Conservation (phyloP, 2,888 invertebrate genomes). For the Troides helena region DNA sequence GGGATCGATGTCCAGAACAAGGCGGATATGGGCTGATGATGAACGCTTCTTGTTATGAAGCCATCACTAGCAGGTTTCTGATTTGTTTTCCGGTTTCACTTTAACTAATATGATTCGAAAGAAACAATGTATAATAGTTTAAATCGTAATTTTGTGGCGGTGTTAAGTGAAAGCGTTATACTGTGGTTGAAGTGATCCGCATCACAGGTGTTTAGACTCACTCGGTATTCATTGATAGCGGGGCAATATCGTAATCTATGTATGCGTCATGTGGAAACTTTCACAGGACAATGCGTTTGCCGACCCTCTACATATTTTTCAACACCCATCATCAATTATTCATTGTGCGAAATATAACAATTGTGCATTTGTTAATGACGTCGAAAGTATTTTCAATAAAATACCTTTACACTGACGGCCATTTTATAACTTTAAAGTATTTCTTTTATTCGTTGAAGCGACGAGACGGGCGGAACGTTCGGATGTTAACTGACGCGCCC, state of each 20-base stretch:
- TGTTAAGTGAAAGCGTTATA: neutral
- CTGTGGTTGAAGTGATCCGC: neutral
- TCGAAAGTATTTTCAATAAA: neutral
- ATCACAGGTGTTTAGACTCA: conserved; percentile 1
- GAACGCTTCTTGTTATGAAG: too few species aligned
- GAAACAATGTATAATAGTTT: too few species aligned
- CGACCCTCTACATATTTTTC: neutral
- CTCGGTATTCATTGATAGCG: neutral
- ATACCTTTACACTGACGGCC: neutral
- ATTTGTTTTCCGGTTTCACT: too few species aligned
- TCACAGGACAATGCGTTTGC: conserved; percentile 27
- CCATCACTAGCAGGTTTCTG: too few species aligned
- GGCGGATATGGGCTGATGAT: too few species aligned
- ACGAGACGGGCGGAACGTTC: too few species aligned
- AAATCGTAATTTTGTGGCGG: too few species aligned
- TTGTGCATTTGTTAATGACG: conserved; percentile 1
- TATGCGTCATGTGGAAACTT: conserved; percentile 20
- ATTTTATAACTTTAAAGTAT: too few species aligned
- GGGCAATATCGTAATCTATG: conserved; percentile 3
- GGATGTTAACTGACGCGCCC: too few species aligned
- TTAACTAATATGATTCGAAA: too few species aligned
- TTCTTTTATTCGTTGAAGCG: too few species aligned
- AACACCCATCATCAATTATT: conserved; percentile 22
- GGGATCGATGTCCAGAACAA: too few species aligned
- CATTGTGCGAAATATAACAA: conserved; percentile 27